Percentiles rank a stretch among this genome's conserved stretches.
Conservation (phyloP, 2,888 invertebrate species). For the Tenodera sinensis region DNA sequence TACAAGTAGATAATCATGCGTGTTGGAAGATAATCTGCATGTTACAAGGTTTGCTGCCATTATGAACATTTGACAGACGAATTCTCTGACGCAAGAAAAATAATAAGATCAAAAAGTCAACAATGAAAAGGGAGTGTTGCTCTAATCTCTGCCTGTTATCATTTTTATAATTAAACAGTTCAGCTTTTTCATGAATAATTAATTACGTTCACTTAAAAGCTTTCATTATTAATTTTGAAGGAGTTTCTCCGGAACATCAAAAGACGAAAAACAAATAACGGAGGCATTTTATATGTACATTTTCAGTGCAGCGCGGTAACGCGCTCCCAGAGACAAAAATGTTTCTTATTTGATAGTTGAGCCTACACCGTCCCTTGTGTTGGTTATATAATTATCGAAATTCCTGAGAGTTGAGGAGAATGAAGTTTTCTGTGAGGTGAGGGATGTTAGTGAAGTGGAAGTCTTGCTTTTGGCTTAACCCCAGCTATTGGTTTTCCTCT, state of each 20-base stretch:
- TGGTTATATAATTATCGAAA: slow-evolving; percentile 19
- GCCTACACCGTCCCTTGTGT: not conserved
- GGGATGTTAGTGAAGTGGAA: not conserved
- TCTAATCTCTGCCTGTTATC: not conserved
- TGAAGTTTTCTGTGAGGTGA: slow-evolving; percentile 5
- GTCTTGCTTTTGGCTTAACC: not conserved
- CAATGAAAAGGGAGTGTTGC: not conserved
- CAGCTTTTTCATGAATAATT: not conserved
- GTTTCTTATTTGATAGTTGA: not conserved
- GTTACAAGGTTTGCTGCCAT: too few relatives aligned
- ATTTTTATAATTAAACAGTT: not conserved
- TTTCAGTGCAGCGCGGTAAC: not conserved
- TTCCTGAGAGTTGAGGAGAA: slow-evolving; percentile 4
- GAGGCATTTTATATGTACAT: not conserved
- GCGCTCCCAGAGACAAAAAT: not conserved
- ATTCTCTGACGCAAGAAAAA: not conserved
- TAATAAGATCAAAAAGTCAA: not conserved
- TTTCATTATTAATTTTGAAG: slow-evolving; percentile 1
- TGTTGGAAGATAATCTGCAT: too few relatives aligned
- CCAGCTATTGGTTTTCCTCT: slow-evolving; percentile 19
- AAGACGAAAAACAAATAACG: not conserved
- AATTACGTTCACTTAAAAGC: not conserved
- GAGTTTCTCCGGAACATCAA: slow-evolving; percentile 4
- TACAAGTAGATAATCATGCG: too few relatives aligned
- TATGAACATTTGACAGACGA: too few relatives aligned